Conservation (phyloP, 2,888 invertebrate species). For the Synanthedon vespiformis region DNA sequence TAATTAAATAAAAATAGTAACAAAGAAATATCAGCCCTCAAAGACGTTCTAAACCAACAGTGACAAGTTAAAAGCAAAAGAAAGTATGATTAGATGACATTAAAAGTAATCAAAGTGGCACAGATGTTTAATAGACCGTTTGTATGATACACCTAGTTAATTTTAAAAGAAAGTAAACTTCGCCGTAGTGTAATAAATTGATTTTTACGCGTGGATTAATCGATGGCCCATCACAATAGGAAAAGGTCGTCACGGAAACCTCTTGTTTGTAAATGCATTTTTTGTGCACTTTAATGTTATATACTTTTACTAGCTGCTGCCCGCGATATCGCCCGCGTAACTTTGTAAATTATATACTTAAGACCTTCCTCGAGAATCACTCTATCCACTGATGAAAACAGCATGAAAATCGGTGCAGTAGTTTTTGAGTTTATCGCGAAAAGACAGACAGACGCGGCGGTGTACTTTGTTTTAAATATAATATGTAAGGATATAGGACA, state of each 20-base stretch:
- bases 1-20: neutral
- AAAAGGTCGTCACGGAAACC: slow-evolving; percentile 17
- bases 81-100: slow-evolving; percentile 2
- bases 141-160: slow-evolving; percentile 21
- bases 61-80: slow-evolving; percentile 2
- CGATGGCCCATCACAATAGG: slow-evolving; percentile 30
- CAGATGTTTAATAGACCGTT: slow-evolving; percentile 36
- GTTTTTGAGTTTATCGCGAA: no score
- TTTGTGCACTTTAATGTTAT: no score
- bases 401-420: no score
- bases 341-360: no score
- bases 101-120: slow-evolving; percentile 17
- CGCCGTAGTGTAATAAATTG: slow-evolving; percentile 30
- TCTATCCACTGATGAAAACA: no score
- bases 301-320: no score
- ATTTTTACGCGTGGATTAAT: slow-evolving; percentile 41
- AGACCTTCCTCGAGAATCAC: no score
- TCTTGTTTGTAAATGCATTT: slow-evolving; percentile 3
- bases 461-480: no score
- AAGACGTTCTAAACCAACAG: slow-evolving; percentile 6
- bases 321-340: no score
- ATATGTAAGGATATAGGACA: no score
- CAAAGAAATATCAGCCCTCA: neutral
- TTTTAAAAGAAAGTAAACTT: slow-evolving; percentile 24
- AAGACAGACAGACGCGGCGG: no score